Percentiles rank a stretch among this genome's conserved stretches.
These are phyloP conservation scores for Formica aserva DNA, from an alignment of 2,888 invertebrate species.

Conservation along the genomic window DNA sequence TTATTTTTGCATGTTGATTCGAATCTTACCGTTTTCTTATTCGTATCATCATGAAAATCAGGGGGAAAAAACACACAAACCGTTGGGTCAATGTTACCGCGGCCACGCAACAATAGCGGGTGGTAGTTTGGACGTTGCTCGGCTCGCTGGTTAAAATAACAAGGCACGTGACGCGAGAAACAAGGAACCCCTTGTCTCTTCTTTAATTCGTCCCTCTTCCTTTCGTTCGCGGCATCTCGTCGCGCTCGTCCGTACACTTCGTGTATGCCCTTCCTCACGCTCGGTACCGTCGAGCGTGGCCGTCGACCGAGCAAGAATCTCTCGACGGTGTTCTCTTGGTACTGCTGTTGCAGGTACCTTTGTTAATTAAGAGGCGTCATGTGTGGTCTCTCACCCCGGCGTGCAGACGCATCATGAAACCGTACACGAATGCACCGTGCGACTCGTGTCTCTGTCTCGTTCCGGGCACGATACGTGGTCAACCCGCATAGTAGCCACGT, in stretches of 20 bases:
- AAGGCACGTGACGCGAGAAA: constrained; percentile 77
- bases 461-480: constrained; percentile 70
- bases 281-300: constrained; percentile 9
- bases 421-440: constrained; percentile 61
- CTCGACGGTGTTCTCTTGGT: constrained; percentile 33
- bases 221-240: constrained; percentile 60
- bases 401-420: constrained; percentile 64
- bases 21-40: constrained; percentile 3
- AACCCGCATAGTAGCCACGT: constrained; percentile 68
- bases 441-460: constrained; percentile 59
- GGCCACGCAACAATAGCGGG: constrained; percentile 54
- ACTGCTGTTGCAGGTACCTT: constrained; percentile 73
- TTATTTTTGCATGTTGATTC: constrained; percentile 14
- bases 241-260: constrained; percentile 22
- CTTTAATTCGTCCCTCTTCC: constrained; percentile 54
- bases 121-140: constrained; percentile 54
- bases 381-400: constrained; percentile 76
- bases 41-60: constrained; percentile 19
- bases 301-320: constrained; percentile 42
- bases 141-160: constrained; percentile 73
- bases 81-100: constrained; percentile 68
- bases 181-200: constrained; percentile 78
- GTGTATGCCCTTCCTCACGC: constrained; percentile 14
- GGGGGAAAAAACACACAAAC: constrained; percentile 21
- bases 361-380: constrained; percentile 82